Base-by-base conservation (phyloP, 2,888 invertebrate genomes). In the Nebria brevicollis region DNA sequence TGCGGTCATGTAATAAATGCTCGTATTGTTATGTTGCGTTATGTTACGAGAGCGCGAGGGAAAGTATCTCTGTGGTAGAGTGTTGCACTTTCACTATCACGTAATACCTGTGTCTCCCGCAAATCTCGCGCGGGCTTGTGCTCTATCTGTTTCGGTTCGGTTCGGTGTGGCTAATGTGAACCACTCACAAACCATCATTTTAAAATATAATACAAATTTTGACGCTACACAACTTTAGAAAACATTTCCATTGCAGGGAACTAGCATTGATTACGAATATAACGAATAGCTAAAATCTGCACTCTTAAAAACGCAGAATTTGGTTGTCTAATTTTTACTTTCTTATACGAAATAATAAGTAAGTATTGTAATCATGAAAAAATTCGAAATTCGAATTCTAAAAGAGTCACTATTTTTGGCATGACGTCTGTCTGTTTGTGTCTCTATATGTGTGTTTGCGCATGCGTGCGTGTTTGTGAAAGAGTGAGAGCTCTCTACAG, bases 61-160 rank as follows among this genome's bases (percentile, higher is more conserved):
- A 89, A 89, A 89, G 89, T 89, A 87, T 87, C 86, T 64, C 70
- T 70, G 70, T 70, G 70, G 70, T 86, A 87, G 87, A 88, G 85
- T 87, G 87, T 88, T 87, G 87, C 87, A 89, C 89, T 89, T 89
- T 89, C 89, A 89, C 89, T 88, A 88, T 88, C 89, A 87, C 88
- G 88, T 89, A 89, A 89, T 86, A 86, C 85, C 85, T 75, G 54
- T 84, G 84, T 83, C 84, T 84, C 83, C 84, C 85, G 85, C 84
- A 83, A 83, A 84, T 75, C 75, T 82, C 83, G 82, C 83, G 83
- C 84, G 85, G 85, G 85, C 85, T 84, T 85, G 84, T 75, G 75
- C 80, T 75, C 75, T 80, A 80, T 80, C 80, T 75, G 70, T 80
- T 64, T 64, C 42, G 42, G 65, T 25, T 66, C 66, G 66, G 20